A percentile compares a stretch with the other conserved stretches of the same genome.
Evolutionary conservation across 2,797 vertebrate genomes (phyloP).

Genomic region (Eulemur rubriventer): DNA sequence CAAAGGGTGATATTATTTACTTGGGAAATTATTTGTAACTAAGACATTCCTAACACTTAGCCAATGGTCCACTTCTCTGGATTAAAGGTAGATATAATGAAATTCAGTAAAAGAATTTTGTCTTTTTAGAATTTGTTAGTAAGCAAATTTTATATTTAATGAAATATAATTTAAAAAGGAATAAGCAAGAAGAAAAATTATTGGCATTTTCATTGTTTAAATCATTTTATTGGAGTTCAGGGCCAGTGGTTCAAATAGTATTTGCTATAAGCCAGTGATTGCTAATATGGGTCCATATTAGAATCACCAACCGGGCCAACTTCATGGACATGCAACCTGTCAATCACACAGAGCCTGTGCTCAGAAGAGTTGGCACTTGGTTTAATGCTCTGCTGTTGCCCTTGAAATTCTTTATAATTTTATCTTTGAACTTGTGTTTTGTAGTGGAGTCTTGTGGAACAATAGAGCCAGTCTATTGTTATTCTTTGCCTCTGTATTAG

Average conservation of each 20-base stretch:
- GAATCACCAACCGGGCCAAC: background rate
- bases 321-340: background rate
- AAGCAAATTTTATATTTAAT: background rate
- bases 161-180: constrained; percentile 23
- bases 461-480: background rate
- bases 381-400: background rate
- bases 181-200: background rate
- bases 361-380: background rate
- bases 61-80: background rate
- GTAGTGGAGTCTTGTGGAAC: background rate
- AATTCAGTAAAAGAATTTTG: background rate
- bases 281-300: background rate
- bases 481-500: background rate
- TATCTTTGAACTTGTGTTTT: background rate
- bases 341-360: background rate
- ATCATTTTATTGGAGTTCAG: background rate
- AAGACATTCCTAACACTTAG: background rate
- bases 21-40: constrained; percentile 31
- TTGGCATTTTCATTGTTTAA: background rate
- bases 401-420: background rate
- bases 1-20: background rate
- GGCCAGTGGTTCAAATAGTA: background rate
- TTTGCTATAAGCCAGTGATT: background rate
- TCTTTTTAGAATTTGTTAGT: background rate
- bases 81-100: constrained; percentile 8